These are phyloP conservation scores for Microctonus brassicae DNA, from an alignment of 2,888 invertebrate species.

Conservation along the genomic window DNA sequence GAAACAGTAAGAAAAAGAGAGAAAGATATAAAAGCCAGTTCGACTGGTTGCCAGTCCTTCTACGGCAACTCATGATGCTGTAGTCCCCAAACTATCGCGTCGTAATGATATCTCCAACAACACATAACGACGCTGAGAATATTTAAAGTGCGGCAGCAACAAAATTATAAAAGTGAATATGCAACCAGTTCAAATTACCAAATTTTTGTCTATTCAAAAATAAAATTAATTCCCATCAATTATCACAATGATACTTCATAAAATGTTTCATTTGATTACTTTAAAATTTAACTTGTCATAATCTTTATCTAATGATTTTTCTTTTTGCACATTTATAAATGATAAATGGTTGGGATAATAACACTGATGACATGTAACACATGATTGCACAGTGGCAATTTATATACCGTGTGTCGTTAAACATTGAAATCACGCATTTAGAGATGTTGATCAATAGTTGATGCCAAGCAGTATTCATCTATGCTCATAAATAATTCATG, in stretches of 20 bases:
- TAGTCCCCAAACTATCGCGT: constrained; percentile 46
- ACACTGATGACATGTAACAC: background rate
- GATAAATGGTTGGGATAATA: background rate
- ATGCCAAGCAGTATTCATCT: background rate
- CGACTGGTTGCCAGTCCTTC: constrained; percentile 59
- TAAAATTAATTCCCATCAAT: too few species aligned
- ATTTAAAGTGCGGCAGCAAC: constrained; percentile 33
- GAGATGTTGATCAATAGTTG: constrained; percentile 18
- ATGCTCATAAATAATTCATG: constrained; percentile 23
- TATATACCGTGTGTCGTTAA: background rate
- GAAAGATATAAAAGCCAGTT: constrained; percentile 37
- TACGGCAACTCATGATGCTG: constrained; percentile 57
- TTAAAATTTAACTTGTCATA: too few species aligned
- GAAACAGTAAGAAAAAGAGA: constrained; percentile 10
- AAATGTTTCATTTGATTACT: background rate
- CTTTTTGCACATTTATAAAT: too few species aligned
- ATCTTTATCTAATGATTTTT: too few species aligned
- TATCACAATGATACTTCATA: too few species aligned
- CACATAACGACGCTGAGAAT: constrained; percentile 28
- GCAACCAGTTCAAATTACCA: background rate
- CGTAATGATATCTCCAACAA: constrained; percentile 38
- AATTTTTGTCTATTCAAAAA: background rate
- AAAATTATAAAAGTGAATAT: background rate
- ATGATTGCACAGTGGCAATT: background rate
- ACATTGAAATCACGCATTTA: constrained; percentile 23